phyloP scores from a whole-genome alignment of 2,797 vertebrate genomes.

The Pristis pectinata region DNA sequence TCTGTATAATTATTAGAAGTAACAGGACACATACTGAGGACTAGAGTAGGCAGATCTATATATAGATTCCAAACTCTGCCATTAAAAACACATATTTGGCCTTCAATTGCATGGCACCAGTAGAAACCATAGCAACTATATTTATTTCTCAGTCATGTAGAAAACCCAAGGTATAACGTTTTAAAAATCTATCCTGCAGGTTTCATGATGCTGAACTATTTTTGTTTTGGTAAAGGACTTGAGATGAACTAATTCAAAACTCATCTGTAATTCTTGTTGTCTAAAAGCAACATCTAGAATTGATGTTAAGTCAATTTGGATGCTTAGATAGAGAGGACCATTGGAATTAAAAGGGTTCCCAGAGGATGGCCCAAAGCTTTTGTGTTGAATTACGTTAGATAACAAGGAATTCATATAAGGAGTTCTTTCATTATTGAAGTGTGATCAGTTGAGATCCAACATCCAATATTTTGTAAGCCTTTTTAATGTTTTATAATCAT shows the following conservation, averaged over 20 bases:
- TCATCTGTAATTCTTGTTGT: not conserved
- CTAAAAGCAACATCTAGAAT: not conserved
- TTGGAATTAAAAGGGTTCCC: not conserved
- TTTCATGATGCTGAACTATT: not conserved
- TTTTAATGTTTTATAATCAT: not conserved
- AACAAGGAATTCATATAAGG: not conserved
- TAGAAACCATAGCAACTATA: constrained; percentile 21
- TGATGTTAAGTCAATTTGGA: not conserved
- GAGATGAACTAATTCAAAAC: not conserved
- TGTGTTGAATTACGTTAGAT: not conserved
- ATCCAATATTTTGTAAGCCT: not conserved
- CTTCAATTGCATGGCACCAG: not conserved
- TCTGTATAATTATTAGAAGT: not conserved
- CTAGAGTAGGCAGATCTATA: not conserved
- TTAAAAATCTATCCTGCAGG: not conserved
- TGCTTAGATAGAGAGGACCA: not conserved
- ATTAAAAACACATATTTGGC: constrained; percentile 27
- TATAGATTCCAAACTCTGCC: not conserved
- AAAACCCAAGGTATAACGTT: not conserved
- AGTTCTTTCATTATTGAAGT: not conserved
- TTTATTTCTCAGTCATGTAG: not conserved
- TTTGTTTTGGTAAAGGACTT: not conserved
- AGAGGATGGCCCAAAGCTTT: no score
- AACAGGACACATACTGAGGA: not conserved
- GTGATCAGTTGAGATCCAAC: not conserved